A percentile compares a stretch with the other conserved stretches of the same genome.
phyloP scores from a whole-genome alignment of 2,888 invertebrate species.

The Stenchaetothrips biformis region DNA sequence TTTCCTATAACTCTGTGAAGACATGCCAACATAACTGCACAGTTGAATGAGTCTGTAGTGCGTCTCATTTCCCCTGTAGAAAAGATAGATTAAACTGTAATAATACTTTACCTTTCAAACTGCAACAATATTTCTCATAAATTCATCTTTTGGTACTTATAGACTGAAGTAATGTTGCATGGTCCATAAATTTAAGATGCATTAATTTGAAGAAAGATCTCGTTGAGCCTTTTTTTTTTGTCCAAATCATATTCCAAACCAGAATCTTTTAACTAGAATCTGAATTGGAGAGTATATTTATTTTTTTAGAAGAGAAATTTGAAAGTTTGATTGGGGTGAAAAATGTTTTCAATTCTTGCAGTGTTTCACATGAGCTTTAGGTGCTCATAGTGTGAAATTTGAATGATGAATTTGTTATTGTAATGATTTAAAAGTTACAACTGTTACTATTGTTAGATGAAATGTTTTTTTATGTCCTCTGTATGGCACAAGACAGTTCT shows the following conservation, averaged over 20 bases:
- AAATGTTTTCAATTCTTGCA: conserved; percentile 13
- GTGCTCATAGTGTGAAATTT: conserved; percentile 8
- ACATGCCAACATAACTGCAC: too few species aligned
- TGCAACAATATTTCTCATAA: conserved; percentile 11
- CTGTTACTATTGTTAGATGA: conserved; percentile 24
- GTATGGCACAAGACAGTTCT: background rate
- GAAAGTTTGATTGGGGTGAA: background rate
- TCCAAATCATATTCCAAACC: background rate
- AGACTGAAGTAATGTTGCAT: conserved; percentile 23
- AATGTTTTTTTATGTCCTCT: conserved; percentile 12
- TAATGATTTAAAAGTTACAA: conserved; percentile 12
- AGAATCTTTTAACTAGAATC: background rate
- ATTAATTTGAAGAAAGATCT: background rate
- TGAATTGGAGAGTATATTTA: conserved; percentile 11
- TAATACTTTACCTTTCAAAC: background rate
- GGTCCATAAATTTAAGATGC: conserved; percentile 9
- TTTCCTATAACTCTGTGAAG: too few species aligned
- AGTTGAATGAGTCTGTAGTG: too few species aligned
- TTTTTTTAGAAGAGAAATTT: conserved; percentile 3
- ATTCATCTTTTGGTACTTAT: background rate
- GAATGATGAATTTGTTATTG: conserved; percentile 19
- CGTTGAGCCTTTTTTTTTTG: background rate
- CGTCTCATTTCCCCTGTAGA: background rate
- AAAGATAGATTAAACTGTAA: background rate
- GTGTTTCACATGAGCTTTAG: background rate